These are phyloP conservation scores for Fregata magnificens DNA, from an alignment of 2,113 vertebrate genomes.

Conservation along the genomic window DNA sequence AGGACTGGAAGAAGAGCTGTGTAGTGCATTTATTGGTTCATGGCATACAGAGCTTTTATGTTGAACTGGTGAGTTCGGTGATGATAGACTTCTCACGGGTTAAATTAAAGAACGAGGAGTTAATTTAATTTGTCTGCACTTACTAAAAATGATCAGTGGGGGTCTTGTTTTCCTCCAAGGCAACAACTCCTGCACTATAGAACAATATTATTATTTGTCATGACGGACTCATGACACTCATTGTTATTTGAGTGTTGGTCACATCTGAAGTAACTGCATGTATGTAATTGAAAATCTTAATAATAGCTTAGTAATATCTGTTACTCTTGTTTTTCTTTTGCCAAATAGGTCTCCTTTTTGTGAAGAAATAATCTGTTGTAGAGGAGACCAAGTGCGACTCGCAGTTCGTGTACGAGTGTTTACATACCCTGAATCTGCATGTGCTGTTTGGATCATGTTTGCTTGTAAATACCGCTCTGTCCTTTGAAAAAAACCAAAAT, in stretches of 20 bases:
- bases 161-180: background rate
- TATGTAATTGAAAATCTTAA: background rate
- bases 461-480: conserved; percentile 97
- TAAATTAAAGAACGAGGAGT: background rate
- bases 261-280: background rate
- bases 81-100: background rate
- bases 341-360: conserved; percentile 88
- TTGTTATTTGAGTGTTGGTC: background rate
- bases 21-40: background rate
- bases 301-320: background rate
- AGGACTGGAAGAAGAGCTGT: background rate
- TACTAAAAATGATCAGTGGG: background rate
- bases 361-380: conserved; percentile 93
- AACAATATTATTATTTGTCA: background rate
- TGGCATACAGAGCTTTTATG: background rate
- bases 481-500: conserved; percentile 73
- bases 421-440: conserved; percentile 88
- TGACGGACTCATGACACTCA: background rate
- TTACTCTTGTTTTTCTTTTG: background rate
- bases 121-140: background rate
- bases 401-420: conserved; percentile 92
- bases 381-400: conserved; percentile 93
- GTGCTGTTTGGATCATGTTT: conserved; percentile 98
- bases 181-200: background rate
- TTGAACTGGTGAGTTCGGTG: background rate